Base-by-base conservation (phyloP, 1,140 invertebrate genomes). In the Bombus waltoni region DNA sequence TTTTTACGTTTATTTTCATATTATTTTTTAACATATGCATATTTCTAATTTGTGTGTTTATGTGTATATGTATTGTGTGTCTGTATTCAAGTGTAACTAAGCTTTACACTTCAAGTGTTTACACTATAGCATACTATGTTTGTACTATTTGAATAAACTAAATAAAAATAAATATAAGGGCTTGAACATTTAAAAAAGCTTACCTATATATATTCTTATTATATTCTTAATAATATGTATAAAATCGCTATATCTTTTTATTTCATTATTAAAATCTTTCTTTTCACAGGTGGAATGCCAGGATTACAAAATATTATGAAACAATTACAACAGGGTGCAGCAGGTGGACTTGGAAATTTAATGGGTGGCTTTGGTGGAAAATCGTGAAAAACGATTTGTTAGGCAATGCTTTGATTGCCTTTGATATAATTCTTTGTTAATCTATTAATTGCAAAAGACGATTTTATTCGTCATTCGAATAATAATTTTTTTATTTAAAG, bases 231-330 rank as follows among this genome's bases (percentile, higher is more conserved):
- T 53, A 53, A 53, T 53, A 53, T 53, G 8, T 53, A 22, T 22
- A 53, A 53, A 53, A 53, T 53, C 5, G 5, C 47, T 53, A 53
- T 1, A 53, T 53, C 2, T 42, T 81, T 73, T 8, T 10, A 78
- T 28, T 18, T 35, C 6, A 32, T 42, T 42, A 13, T 44, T 32
- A 44, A 22, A 47, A 44, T 44, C 47, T 62, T 15, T 42, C 28
- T 84, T 77, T 47, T 89, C 74, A 88, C 96, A 98, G 98, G 99
- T 91, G 99, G 99, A 53, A 99, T 99, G 97, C 97, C 97, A 73
- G 99, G 99, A 18, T 95, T 99, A 6, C 98, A 99, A 94, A 99
- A 98, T 94, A 99, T 99, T 98, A 99, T 99, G 98, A 96, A 98
- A 90, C 99, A 99, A 94, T 95, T 99, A 89, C 99, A 99, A 95